These are phyloP conservation scores for Polyommatus iphigenia DNA, from an alignment of 2,888 invertebrate genomes.

Conservation along the genomic window DNA sequence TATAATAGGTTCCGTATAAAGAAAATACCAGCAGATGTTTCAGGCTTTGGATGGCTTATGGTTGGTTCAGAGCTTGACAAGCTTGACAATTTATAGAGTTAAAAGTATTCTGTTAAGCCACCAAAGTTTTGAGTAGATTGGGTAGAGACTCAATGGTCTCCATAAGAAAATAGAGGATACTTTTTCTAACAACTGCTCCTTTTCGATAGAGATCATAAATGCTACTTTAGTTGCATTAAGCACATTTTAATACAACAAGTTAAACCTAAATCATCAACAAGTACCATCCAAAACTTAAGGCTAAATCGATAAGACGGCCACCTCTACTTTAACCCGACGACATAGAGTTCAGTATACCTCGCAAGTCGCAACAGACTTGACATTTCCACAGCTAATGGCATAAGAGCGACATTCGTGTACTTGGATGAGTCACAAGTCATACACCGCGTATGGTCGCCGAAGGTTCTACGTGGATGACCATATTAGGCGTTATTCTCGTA, in stretches of 20 bases:
- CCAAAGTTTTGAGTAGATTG: not conserved
- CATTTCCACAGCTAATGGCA: constrained; percentile 21
- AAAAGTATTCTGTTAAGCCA: too few species aligned
- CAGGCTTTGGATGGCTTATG: not conserved
- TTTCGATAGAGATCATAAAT: too few species aligned
- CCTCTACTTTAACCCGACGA: not conserved
- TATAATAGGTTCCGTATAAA: not conserved
- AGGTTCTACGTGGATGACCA: constrained; percentile 17
- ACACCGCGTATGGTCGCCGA: constrained; percentile 19
- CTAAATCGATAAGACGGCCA: not conserved
- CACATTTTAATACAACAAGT: not conserved
- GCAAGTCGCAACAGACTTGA: not conserved
- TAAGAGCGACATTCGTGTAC: not conserved
- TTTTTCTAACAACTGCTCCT: too few species aligned
- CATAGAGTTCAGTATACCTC: not conserved
- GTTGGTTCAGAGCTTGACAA: not conserved
- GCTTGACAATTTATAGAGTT: too few species aligned
- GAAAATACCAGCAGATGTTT: not conserved
- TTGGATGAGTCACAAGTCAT: not conserved
- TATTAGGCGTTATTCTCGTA: constrained; percentile 17
- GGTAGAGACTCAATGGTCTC: too few species aligned
- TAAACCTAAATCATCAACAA: not conserved
- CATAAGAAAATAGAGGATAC: too few species aligned
- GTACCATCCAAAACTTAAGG: not conserved
- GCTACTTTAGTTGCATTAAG: not conserved